Conservation (phyloP, 2,797 vertebrate species). For the Melanotaenia trifasciata region DNA sequence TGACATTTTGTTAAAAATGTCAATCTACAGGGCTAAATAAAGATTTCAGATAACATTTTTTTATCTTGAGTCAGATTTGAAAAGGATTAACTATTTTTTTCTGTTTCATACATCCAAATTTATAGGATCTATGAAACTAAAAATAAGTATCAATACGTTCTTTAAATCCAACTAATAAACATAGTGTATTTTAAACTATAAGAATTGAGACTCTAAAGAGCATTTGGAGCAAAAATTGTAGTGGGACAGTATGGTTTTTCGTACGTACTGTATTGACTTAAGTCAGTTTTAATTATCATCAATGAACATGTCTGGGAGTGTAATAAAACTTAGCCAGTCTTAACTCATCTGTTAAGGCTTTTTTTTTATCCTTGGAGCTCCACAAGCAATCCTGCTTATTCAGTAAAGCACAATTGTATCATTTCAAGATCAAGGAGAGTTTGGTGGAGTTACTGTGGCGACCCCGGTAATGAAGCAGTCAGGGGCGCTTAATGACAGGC, state of each 20-base stretch:
- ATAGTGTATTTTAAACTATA: too few species aligned
- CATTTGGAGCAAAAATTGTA: not conserved
- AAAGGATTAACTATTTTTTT: too few species aligned
- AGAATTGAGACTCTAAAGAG: not conserved
- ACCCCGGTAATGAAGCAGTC: constrained; percentile 53
- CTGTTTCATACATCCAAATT: too few species aligned
- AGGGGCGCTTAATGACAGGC: constrained; percentile 60
- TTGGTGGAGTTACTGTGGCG: constrained; percentile 38
- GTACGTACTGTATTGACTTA: not conserved
- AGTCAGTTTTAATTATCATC: not conserved
- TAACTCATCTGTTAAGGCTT: not conserved
- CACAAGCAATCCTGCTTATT: not conserved
- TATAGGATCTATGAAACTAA: not conserved
- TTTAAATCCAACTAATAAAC: too few species aligned
- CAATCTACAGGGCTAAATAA: too few species aligned
- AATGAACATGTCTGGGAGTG: not conserved
- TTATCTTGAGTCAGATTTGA: too few species aligned
- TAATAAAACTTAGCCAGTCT: not conserved
- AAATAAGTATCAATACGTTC: not conserved
- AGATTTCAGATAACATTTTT: too few species aligned
- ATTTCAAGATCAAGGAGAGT: not conserved
- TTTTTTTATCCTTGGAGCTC: not conserved
- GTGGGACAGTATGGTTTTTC: not conserved
- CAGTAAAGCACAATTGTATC: constrained; percentile 8
- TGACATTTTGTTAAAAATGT: too few species aligned